These are phyloP conservation scores for Acanthosepion pharaonis DNA, from an alignment of 2,888 invertebrate genomes.

Conservation along the genomic window DNA sequence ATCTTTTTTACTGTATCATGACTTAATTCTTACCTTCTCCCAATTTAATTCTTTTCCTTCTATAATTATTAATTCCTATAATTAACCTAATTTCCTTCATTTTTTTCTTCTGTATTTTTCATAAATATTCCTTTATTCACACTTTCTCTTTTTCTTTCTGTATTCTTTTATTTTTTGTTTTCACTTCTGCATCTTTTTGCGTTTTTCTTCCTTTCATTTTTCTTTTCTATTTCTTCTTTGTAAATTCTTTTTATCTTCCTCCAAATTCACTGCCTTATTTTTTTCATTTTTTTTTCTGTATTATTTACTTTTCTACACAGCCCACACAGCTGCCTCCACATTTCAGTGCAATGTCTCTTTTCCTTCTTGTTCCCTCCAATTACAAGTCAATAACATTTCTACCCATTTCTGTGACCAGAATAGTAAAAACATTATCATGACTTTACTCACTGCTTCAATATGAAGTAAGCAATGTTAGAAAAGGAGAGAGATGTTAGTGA, in stretches of 20 bases:
- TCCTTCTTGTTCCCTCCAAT: constrained; percentile 11
- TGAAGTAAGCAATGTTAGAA: not conserved
- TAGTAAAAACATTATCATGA: not conserved
- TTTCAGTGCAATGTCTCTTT: not conserved
- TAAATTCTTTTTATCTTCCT: not conserved
- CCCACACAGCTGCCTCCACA: not conserved
- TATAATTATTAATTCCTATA: too few species aligned
- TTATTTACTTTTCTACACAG: not conserved
- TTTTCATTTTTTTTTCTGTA: not conserved
- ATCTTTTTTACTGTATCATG: too few species aligned
- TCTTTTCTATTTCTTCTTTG: too few species aligned
- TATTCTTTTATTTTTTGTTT: too few species aligned
- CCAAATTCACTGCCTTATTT: too few species aligned
- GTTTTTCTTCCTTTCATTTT: not conserved
- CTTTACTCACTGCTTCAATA: not conserved
- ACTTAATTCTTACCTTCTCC: too few species aligned
- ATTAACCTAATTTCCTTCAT: too few species aligned
- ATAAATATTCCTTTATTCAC: too few species aligned
- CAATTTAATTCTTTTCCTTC: too few species aligned
- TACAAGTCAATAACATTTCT: not conserved
- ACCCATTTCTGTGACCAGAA: not conserved
- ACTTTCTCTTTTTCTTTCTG: too few species aligned
- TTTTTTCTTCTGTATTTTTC: too few species aligned
- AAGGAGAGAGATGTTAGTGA: not conserved
- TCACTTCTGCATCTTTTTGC: too few species aligned